Percentiles rank a stretch among this genome's conserved stretches.
Conservation (phyloP, 1,140 invertebrate species). For the Eriocheir sinensis region DNA sequence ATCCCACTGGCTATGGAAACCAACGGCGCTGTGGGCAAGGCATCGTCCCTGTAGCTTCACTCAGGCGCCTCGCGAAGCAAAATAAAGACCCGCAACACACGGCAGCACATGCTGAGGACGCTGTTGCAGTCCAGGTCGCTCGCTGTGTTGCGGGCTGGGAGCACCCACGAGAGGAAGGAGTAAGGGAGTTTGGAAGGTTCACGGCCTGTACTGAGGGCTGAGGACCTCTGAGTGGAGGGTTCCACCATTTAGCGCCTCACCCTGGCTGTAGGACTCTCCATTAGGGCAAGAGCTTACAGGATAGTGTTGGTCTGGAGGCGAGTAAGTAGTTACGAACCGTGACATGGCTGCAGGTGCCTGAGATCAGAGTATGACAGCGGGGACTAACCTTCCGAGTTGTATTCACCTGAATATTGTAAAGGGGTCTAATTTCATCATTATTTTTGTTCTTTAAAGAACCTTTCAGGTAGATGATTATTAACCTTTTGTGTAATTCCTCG, state of each 20-base stretch:
- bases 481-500: neutral
- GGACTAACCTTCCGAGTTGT: neutral
- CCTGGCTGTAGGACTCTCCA: neutral
- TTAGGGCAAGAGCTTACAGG: neutral
- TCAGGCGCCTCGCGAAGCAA: neutral
- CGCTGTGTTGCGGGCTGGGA: neutral
- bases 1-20: neutral
- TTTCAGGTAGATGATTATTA: neutral
- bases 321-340: neutral
- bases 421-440: neutral
- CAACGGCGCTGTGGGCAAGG: neutral
- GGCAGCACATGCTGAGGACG: no score
- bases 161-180: no score
- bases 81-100: neutral
- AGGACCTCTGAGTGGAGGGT: no score
- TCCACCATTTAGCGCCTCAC: neutral
- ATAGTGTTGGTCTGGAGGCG: neutral
- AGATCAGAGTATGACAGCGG: neutral
- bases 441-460: neutral
- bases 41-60: neutral
- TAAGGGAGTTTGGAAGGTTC: neutral
- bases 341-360: no score
- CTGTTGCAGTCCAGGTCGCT: no score
- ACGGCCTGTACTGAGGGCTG: neutral
- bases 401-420: neutral